These are phyloP conservation scores for Apodemia mormo DNA, from an alignment of 2,888 invertebrate genomes.

Conservation along the genomic window DNA sequence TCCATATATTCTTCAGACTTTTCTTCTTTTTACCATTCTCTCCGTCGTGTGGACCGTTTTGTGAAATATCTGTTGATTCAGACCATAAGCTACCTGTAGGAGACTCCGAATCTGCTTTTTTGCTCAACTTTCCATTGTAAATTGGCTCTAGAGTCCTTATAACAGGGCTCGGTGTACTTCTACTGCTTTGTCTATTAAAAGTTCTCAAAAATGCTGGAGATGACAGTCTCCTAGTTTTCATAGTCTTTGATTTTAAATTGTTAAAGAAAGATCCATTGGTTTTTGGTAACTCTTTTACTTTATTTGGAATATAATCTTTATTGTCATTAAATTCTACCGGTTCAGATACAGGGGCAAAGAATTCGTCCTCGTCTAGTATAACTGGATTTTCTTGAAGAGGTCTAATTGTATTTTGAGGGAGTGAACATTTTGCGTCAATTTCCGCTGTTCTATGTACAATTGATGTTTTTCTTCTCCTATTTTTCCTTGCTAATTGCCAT, in stretches of 20 bases:
- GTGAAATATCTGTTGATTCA: slow-evolving; percentile 71
- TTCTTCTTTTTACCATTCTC: slow-evolving; percentile 80
- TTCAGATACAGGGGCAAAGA: slow-evolving; percentile 72
- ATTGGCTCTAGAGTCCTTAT: slow-evolving; percentile 58
- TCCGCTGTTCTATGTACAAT: slow-evolving; percentile 66
- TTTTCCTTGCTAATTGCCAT: slow-evolving; percentile 73
- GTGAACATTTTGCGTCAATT: slow-evolving; percentile 47
- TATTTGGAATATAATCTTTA: slow-evolving; percentile 38
- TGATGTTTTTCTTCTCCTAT: slow-evolving; percentile 73
- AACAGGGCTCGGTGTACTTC: slow-evolving; percentile 68
- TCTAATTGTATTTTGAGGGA: slow-evolving; percentile 60
- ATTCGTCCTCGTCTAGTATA: slow-evolving; percentile 80
- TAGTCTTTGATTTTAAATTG: slow-evolving; percentile 70
- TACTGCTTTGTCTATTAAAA: slow-evolving; percentile 73
- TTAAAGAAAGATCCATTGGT: slow-evolving; percentile 75
- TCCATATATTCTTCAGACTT: slow-evolving; percentile 88
- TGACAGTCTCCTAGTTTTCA: slow-evolving; percentile 78
- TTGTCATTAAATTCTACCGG: slow-evolving; percentile 60
- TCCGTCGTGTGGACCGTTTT: slow-evolving; percentile 58
- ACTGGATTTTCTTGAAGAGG: slow-evolving; percentile 75
- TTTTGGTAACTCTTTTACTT: slow-evolving; percentile 62
- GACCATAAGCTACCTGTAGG: slow-evolving; percentile 76
- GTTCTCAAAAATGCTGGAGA: slow-evolving; percentile 83
- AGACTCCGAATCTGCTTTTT: slow-evolving; percentile 68
- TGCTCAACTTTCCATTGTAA: slow-evolving; percentile 63